phyloP scores from a whole-genome alignment of 1,140 invertebrate genomes.

The Pentalonia nigronervosa region DNA sequence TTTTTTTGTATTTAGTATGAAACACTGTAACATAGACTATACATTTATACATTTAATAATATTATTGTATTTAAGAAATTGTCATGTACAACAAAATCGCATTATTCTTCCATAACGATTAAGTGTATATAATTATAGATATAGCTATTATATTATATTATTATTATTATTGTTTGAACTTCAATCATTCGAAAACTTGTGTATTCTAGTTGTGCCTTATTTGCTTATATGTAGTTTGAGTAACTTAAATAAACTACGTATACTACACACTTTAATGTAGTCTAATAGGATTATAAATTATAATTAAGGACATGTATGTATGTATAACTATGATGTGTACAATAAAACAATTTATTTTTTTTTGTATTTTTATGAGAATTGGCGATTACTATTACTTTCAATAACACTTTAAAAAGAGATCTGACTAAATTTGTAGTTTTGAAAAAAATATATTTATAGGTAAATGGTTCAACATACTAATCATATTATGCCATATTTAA shows the following conservation, averaged over 20 bases:
- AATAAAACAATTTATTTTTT: constrained; percentile 8
- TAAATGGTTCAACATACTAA: neutral
- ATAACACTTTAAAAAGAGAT: neutral
- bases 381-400: neutral
- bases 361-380: constrained; percentile 16
- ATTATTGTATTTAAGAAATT: neutral
- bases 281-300: neutral
- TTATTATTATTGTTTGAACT: neutral
- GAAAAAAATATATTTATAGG: neutral
- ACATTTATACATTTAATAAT: neutral
- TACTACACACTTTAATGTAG: neutral
- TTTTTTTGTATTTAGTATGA: neutral
- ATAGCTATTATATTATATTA: neutral
- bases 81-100: constrained; percentile 39
- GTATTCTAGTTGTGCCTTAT: constrained; percentile 39
- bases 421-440: neutral
- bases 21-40: neutral
- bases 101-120: constrained; percentile 38
- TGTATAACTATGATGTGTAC: neutral
- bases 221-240: neutral
- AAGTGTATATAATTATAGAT: neutral
- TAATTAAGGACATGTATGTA: neutral
- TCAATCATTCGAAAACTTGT: neutral
- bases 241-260: neutral
- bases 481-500: no score